These are phyloP conservation scores for Pteria penguin DNA, from an alignment of 2,888 invertebrate species.

Conservation along the genomic window DNA sequence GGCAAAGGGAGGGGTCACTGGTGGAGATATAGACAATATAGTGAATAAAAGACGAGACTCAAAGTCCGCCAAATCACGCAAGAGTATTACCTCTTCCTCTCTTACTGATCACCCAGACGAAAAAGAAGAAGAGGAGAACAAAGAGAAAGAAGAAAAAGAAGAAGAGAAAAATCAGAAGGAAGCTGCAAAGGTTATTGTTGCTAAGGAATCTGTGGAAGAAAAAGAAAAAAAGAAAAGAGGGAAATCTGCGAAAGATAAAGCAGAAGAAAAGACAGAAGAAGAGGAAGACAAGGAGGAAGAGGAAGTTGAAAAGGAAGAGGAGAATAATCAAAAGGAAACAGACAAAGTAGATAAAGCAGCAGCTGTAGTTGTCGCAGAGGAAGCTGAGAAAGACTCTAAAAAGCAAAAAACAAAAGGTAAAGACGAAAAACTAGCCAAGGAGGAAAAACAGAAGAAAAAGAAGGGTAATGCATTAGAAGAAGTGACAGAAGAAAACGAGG, in stretches of 20 bases:
- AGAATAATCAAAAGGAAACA: slow-evolving; percentile 13
- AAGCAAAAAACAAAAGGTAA: slow-evolving; percentile 6
- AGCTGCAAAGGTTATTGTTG: neutral
- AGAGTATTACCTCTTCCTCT: slow-evolving; percentile 13
- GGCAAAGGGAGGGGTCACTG: slow-evolving; percentile 86
- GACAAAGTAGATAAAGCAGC: slow-evolving; percentile 18
- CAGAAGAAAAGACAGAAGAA: slow-evolving; percentile 23
- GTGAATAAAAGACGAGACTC: slow-evolving; percentile 41
- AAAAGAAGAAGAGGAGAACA: slow-evolving; percentile 24
- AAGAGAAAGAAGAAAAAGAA: slow-evolving; percentile 12
- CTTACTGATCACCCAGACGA: slow-evolving; percentile 24
- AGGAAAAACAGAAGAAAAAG: neutral
- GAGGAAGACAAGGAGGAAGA: slow-evolving; percentile 27
- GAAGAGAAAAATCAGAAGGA: slow-evolving; percentile 28
- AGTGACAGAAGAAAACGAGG: slow-evolving; percentile 1
- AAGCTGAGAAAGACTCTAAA: slow-evolving; percentile 18
- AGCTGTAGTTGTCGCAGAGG: slow-evolving; percentile 2
- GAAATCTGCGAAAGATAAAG: slow-evolving; percentile 18
- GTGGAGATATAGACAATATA: slow-evolving; percentile 52
- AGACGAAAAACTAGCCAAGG: slow-evolving; percentile 8
- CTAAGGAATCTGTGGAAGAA: neutral
- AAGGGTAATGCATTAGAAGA: neutral
- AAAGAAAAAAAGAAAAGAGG: slow-evolving; percentile 22
- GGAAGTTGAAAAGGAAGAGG: slow-evolving; percentile 21
- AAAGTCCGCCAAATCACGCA: slow-evolving; percentile 35